phyloP scores from a whole-genome alignment of 2,888 invertebrate species.

The Yponomeuta malinellus region DNA sequence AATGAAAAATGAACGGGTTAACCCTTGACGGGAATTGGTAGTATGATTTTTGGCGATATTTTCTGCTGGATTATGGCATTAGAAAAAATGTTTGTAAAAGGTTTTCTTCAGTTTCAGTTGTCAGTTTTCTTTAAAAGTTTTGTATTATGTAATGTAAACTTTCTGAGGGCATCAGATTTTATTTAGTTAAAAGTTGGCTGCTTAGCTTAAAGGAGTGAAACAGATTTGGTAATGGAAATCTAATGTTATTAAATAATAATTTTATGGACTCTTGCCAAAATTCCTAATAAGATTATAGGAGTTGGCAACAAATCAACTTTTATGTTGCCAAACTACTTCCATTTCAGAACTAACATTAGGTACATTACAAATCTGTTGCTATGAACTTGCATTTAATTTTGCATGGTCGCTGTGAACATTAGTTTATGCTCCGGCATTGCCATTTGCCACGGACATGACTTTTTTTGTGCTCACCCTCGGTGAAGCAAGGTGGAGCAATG shows the following conservation, averaged over 20 bases:
- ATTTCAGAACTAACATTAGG: background rate
- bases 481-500: too few relatives aligned
- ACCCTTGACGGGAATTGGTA: too few relatives aligned
- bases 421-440: background rate
- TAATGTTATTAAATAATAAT: too few relatives aligned
- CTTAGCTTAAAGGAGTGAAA: too few relatives aligned
- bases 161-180: background rate
- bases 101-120: too few relatives aligned
- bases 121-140: background rate
- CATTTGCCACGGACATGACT: background rate
- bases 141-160: background rate
- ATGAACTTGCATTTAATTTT: background rate
- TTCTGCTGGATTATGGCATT: too few relatives aligned
- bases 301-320: background rate
- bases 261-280: background rate
- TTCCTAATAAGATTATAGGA: background rate
- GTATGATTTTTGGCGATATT: too few relatives aligned
- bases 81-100: too few relatives aligned
- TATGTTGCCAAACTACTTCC: background rate
- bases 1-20: too few relatives aligned
- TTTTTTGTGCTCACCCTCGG: too few relatives aligned
- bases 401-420: background rate
- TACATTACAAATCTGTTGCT: background rate
- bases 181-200: too few relatives aligned
- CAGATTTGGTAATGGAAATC: too few relatives aligned